Conservation (phyloP, 1,140 invertebrate species). For the Physella acuta region DNA sequence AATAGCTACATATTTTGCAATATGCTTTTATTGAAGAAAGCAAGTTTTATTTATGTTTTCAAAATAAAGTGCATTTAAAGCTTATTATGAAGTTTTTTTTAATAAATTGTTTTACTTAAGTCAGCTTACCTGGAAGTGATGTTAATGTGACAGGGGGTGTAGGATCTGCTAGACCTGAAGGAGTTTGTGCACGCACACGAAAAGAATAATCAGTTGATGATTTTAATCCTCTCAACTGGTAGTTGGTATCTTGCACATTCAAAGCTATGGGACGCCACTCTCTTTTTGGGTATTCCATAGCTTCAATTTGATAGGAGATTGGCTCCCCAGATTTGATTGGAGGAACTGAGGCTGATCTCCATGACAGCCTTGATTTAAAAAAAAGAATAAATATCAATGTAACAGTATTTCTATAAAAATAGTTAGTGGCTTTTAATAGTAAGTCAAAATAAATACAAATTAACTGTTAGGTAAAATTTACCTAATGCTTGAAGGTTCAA, state of each 20-base stretch:
- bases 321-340: constrained; percentile 28
- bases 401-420: background rate
- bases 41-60: too few relatives aligned
- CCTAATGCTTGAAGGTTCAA: constrained; percentile 41
- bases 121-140: constrained; percentile 48
- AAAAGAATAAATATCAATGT: background rate
- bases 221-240: constrained; percentile 42
- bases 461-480: too few relatives aligned
- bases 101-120: too few relatives aligned
- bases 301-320: constrained; percentile 48
- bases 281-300: constrained; percentile 40
- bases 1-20: too few relatives aligned
- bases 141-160: constrained; percentile 45
- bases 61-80: too few relatives aligned
- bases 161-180: constrained; percentile 63
- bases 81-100: too few relatives aligned
- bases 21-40: too few relatives aligned
- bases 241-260: constrained; percentile 40
- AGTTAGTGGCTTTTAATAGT: too few relatives aligned
- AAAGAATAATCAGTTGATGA: constrained; percentile 48
- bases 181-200: constrained; percentile 71
- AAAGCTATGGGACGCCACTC: constrained; percentile 45
- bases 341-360: constrained; percentile 27
- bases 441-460: too few relatives aligned
- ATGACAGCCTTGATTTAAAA: constrained; percentile 11